Base-by-base conservation (phyloP, 2,113 vertebrate species). In the Tauraco erythrolophus region DNA sequence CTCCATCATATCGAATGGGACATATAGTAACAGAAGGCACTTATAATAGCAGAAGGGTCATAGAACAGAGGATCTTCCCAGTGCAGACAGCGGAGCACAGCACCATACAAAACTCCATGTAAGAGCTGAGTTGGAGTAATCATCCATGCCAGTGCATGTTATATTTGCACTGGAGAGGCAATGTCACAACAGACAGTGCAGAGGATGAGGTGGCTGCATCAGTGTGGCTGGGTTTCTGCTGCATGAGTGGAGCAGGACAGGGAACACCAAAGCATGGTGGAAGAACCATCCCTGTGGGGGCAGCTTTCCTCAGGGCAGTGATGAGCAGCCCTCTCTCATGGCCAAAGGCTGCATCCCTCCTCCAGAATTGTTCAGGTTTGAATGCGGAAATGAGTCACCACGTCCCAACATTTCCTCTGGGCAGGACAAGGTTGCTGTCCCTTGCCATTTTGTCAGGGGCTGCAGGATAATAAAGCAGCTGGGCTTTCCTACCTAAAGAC, bases 61-160 rank as follows among this genome's bases (percentile, higher is more conserved):
- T n/a, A n/a, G n/a, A n/a, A 28, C 64, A 89, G 56, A 48, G 33
- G 27, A 86, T 7, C 25, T 71, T 23, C 25, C 45, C n/a, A 25
- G 45, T 7, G 9, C 15, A 53, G 28, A 18, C 6, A 27, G 28
- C 10, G 33, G 69, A 82, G 64, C 45, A 58, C 22, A 82, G 62
- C n/a, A 58, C 33, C 19, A 3, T 6, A 19, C 8, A 71, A 53
- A 83, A 31, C 27, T 45, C 69, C 33, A 11, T 24, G 16, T 4
- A 13, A 68, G 46, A 51, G 9, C 37, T 23, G 62, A 64, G 37
- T 43, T 68, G 50, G 31, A 43, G 35, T 28, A 14, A 10, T 24
- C 46, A 28, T n/a, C 8, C 16, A 8, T 7, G 7, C 5, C 0
- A 2, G 21, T 57, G 11, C 10, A 9, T 13, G n/a, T 35, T 50